A percentile compares a stretch with the other conserved stretches of the same genome.
Evolutionary conservation across 2,888 invertebrate species (phyloP).

Genomic region (Plagodis pulveraria): DNA sequence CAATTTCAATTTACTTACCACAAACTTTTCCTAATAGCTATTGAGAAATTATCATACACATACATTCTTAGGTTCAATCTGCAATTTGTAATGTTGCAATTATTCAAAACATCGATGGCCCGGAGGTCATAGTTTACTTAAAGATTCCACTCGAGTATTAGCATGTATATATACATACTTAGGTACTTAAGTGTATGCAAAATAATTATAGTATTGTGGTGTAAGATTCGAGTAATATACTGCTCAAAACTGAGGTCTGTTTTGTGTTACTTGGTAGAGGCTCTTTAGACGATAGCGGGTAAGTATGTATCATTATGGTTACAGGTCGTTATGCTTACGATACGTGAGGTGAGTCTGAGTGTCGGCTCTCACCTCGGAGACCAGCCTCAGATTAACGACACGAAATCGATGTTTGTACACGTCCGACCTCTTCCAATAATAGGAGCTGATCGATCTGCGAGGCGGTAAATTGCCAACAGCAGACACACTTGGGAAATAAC

Average conservation of each 20-base stretch:
- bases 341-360: constrained; percentile 77
- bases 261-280: not conserved
- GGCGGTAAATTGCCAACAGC: constrained; percentile 76
- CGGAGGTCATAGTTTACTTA: constrained; percentile 17
- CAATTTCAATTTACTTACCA: no score
- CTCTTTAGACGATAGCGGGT: constrained; percentile 39
- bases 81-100: constrained; percentile 18
- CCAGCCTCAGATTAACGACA: constrained; percentile 76
- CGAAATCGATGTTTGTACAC: constrained; percentile 84
- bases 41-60: constrained; percentile 23
- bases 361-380: constrained; percentile 72
- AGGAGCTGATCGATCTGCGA: constrained; percentile 78
- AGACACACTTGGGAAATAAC: constrained; percentile 76
- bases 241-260: no score
- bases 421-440: constrained; percentile 83
- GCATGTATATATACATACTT: constrained; percentile 15
- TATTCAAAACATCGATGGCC: constrained; percentile 17
- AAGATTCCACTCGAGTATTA: constrained; percentile 10
- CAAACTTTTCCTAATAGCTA: constrained; percentile 6
- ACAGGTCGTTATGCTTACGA: constrained; percentile 69
- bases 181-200: constrained; percentile 10
- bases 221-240: constrained; percentile 22
- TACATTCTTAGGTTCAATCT: constrained; percentile 5
- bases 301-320: constrained; percentile 70
- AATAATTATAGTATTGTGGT: constrained; percentile 28